phyloP scores from a whole-genome alignment of 2,888 invertebrate species.

The Glyphotaelius pellucidus region DNA sequence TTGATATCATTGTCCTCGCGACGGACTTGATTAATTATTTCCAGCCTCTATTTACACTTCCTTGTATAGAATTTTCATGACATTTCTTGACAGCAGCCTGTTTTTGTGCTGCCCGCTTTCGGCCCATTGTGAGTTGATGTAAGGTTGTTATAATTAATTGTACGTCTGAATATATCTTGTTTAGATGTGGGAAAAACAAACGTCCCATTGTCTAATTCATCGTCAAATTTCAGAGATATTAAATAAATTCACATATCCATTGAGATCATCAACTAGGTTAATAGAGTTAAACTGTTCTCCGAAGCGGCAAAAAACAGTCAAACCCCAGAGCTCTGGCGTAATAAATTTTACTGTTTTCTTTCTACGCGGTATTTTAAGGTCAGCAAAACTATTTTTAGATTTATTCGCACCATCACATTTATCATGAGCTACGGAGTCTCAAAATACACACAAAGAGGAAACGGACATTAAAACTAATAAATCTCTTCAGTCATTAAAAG shows the following conservation, averaged over 20 bases:
- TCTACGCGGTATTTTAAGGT: too few relatives aligned
- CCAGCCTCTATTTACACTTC: conserved; percentile 60
- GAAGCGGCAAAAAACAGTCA: not conserved
- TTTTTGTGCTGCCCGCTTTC: conserved; percentile 49
- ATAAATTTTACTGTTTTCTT: too few relatives aligned
- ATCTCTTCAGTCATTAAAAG: too few relatives aligned
- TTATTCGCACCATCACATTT: not conserved
- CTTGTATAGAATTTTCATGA: conserved; percentile 54
- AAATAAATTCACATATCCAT: conserved; percentile 27
- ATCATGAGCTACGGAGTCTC: not conserved
- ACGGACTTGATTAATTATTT: conserved; percentile 65
- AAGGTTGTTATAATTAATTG: conserved; percentile 45
- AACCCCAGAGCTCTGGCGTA: too few relatives aligned
- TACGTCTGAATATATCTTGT: conserved; percentile 30
- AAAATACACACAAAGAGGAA: not conserved
- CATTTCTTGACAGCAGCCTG: conserved; percentile 50
- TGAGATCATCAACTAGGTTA: not conserved
- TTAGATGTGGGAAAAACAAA: not conserved
- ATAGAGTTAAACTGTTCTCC: not conserved
- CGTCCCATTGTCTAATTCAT: not conserved
- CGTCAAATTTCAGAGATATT: conserved; percentile 30
- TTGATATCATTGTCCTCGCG: conserved; percentile 65
- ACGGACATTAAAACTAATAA: too few relatives aligned
- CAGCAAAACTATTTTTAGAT: not conserved
- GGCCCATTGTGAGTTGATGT: conserved; percentile 43